phyloP scores from a whole-genome alignment of 2,797 vertebrate genomes.

The Melanogrammus aeglefinus region DNA sequence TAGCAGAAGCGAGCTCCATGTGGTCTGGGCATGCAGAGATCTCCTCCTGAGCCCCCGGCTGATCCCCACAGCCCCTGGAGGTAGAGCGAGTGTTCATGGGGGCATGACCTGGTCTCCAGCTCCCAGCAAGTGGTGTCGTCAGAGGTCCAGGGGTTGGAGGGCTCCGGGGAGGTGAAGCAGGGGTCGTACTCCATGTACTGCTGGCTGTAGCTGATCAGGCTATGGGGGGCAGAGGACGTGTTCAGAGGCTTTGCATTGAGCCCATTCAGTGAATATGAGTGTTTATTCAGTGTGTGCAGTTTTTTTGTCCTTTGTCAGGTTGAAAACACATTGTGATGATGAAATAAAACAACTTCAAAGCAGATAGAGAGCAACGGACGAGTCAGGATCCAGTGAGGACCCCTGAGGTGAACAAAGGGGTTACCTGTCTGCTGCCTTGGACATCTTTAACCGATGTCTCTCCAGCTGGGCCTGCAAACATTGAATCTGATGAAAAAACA shows the following conservation, averaged over 20 bases:
- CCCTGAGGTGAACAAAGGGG: not conserved
- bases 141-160: slow-evolving; percentile 84
- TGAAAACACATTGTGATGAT: not conserved
- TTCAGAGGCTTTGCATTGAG: not conserved
- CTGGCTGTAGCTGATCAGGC: slow-evolving; percentile 80
- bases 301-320: not conserved
- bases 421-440: slow-evolving; percentile 85
- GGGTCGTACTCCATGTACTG: slow-evolving; percentile 85
- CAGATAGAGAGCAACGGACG: not conserved
- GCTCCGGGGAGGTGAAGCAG: slow-evolving; percentile 78
- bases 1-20: no score
- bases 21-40: no score
- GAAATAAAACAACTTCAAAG: not conserved
- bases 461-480: slow-evolving; percentile 84
- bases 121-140: slow-evolving; percentile 84
- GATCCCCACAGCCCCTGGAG: not conserved
- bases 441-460: slow-evolving; percentile 88
- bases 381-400: not conserved
- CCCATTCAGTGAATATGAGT: no score
- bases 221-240: slow-evolving; percentile 33
- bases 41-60: no score
- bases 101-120: slow-evolving; percentile 77
- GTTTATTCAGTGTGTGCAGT: not conserved
- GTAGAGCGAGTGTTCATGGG: not conserved
- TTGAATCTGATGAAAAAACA: slow-evolving; percentile 74